A percentile compares a stretch with the other conserved stretches of the same genome.
These are phyloP conservation scores for Aelia acuminata DNA, from an alignment of 2,888 invertebrate genomes.

Conservation along the genomic window DNA sequence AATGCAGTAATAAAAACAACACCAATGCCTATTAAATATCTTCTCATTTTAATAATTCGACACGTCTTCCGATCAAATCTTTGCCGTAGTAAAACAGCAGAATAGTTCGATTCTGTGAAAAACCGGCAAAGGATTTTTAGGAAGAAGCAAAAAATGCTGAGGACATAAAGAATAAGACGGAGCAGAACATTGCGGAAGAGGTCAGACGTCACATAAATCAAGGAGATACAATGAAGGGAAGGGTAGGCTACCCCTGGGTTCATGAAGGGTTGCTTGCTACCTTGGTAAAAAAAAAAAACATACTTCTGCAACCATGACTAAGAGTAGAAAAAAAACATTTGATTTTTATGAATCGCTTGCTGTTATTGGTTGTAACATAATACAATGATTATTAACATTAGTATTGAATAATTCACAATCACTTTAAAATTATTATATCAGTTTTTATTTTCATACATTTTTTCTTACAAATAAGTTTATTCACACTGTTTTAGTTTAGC, in stretches of 20 bases:
- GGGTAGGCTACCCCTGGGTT: not conserved
- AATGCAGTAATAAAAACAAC: too few relatives aligned
- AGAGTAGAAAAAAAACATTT: not conserved
- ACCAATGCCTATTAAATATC: too few relatives aligned
- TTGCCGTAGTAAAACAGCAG: not conserved
- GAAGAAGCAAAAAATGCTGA: not conserved
- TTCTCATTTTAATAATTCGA: too few relatives aligned
- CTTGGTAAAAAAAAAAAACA: not conserved
- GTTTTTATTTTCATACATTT: too few relatives aligned
- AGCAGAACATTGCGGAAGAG: constrained; percentile 39
- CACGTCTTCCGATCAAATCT: not conserved
- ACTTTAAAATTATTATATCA: too few relatives aligned
- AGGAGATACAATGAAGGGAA: constrained; percentile 6
- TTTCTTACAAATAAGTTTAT: too few relatives aligned
- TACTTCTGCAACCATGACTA: not conserved
- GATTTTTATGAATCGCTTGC: not conserved
- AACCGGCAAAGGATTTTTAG: not conserved
- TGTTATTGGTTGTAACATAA: not conserved
- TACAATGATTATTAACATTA: too few relatives aligned
- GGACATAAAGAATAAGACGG: not conserved
- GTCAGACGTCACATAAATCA: constrained; percentile 43
- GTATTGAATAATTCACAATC: too few relatives aligned
- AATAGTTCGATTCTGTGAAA: not conserved
- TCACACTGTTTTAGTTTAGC: too few relatives aligned
- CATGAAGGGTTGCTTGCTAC: not conserved